These are phyloP conservation scores for Austrofundulus limnaeus DNA, from an alignment of 2,113 vertebrate genomes.

Conservation along the genomic window DNA sequence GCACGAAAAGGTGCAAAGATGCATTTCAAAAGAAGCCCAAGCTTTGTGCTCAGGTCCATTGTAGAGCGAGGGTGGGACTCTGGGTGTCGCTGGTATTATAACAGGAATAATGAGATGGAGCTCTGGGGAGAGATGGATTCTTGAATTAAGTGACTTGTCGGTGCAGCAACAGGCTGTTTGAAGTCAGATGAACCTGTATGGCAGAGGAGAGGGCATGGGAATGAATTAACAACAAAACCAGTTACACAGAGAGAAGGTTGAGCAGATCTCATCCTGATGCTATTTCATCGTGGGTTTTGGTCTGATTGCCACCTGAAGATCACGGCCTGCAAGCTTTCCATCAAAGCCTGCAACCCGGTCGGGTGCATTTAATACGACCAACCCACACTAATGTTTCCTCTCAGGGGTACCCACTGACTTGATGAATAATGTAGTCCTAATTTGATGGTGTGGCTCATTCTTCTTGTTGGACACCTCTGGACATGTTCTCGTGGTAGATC, in stretches of 20 bases:
- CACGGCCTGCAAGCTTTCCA: constrained; percentile 32
- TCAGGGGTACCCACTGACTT: constrained; percentile 45
- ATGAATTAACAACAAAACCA: constrained; percentile 7
- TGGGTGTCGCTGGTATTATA: constrained; percentile 77
- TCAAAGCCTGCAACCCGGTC: constrained; percentile 32
- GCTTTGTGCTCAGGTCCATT: constrained; percentile 73
- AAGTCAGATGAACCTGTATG: constrained; percentile 52
- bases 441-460: constrained; percentile 71
- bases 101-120: constrained; percentile 75
- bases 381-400: constrained; percentile 61
- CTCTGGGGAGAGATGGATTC: constrained; percentile 68
- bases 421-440: constrained; percentile 76
- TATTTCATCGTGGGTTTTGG: background rate
- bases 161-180: constrained; percentile 68
- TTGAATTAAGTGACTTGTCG: constrained; percentile 68
- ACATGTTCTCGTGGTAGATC: constrained; percentile 67
- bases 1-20: constrained; percentile 33
- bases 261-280: background rate
- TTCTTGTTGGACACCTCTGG: constrained; percentile 73
- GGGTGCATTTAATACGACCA: constrained; percentile 54
- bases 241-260: background rate
- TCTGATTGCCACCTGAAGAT: background rate
- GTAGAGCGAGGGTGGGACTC: constrained; percentile 74
- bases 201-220: constrained; percentile 15
- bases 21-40: constrained; percentile 75